These are phyloP conservation scores for Drosophila busckii DNA, from an alignment of 1,140 invertebrate species.

Conservation along the genomic window DNA sequence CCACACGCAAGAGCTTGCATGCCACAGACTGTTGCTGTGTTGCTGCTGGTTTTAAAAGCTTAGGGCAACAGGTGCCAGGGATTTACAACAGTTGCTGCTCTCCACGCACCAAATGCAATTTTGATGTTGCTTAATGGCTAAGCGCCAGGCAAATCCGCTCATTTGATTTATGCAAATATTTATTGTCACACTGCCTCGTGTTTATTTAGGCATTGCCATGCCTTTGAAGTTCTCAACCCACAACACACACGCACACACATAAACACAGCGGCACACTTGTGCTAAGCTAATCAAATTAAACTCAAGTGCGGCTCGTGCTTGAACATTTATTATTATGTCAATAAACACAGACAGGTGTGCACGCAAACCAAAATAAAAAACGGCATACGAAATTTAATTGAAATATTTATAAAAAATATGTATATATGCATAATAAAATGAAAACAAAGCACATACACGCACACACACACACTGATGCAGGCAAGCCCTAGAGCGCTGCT, in stretches of 20 bases:
- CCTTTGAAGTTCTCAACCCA: constrained; percentile 64
- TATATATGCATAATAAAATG: not conserved
- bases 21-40: constrained; percentile 9
- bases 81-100: constrained; percentile 20
- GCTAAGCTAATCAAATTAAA: constrained; percentile 61
- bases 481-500: no score
- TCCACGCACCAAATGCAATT: constrained; percentile 40
- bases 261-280: no score
- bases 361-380: constrained; percentile 47
- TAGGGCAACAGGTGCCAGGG: constrained; percentile 26
- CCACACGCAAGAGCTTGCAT: constrained; percentile 23
- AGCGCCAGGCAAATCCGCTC: constrained; percentile 45
- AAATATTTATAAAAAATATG: constrained; percentile 8
- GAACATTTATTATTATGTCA: constrained; percentile 67
- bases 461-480: not conserved
- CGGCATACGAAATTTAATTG: no score
- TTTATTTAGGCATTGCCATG: constrained; percentile 1
- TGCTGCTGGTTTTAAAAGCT: not conserved
- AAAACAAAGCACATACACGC: constrained; percentile 7
- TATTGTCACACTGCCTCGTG: constrained; percentile 7
- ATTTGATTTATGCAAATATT: constrained; percentile 74
- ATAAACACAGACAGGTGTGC: constrained; percentile 31
- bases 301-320: constrained; percentile 36
- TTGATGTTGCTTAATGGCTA: constrained; percentile 9
- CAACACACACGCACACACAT: no score